Base-by-base conservation (phyloP, 2,797 vertebrate species). In the Sus cebifrons region DNA sequence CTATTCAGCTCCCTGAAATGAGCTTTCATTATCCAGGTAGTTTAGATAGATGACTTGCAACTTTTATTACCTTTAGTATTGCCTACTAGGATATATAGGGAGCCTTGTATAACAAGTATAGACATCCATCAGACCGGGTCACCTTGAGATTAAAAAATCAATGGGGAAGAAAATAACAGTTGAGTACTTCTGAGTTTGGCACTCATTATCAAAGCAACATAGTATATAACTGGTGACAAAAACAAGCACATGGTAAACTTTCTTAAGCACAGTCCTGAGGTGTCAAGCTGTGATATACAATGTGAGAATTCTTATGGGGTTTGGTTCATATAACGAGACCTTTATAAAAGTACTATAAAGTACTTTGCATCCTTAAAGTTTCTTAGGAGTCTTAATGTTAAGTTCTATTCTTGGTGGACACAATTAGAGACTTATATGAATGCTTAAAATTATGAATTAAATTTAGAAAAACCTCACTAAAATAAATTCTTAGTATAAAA, bases 61-160 rank as follows among this genome's bases (percentile, higher is more conserved):
- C 83, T 97, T 98, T 97, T 96, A 97, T 97, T 97, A 96, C 96
- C 91, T 96, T 97, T 91, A 60, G 68, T 92, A 75, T 86, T 85
- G 82, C 82, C 62, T 94, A 78, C 87, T 96, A 94, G 94, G 88
- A 97, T 98, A 81, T 96, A 97, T 92, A 91, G 60, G 44, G 65
- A 92, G 92, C 73, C 96, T 87, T 89, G 68, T 95, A 16, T 86
- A 95, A 77, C 2, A 16, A 77, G 40, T 82, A 81, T 68, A 97
- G 82, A 86, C 93, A 95, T 96, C 91, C 56, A 96, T 97, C 94
- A 97, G 68, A 68, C 74, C 84, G 70, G 96, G 93, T 97, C 89
- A 97, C 97, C 96, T 97, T 98, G 94, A 95, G 93, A 91, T 96
- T 95, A 91, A 97, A 97, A 98, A 97, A 97, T 97, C 96, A 4